Base-by-base conservation (phyloP, 2,888 invertebrate genomes). In the Periphyllus acericola region DNA sequence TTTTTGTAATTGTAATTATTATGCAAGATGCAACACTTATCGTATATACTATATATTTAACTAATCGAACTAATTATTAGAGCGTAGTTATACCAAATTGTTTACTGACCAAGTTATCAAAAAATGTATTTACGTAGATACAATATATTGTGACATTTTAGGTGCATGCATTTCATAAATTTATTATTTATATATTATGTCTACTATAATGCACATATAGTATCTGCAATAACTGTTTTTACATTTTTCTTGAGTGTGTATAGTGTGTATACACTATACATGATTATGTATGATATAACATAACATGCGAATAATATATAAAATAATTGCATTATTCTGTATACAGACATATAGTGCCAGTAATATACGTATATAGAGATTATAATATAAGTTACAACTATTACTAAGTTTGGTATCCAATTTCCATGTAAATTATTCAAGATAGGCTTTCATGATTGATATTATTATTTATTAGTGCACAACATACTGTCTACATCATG, bases 361-460 rank as follows among this genome's bases (percentile, higher is more conserved):
- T 52, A 60, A 25, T 21, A 55, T 55, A 66, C 25, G 8, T 25
- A 66, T 66, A 36, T 6, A 36, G 36, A 66, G 3, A 25, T 25
- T 66, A 66, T 3, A 19, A 17, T 66, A 21, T 25, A 8, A 4
- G 21, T 66, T 60, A 60, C 21, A 66, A 66, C 60, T 66, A 66
- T 66, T 14, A 9, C n/a, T 55, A 55, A 66, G n/a, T 66, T 66
- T 52, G 46, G n/a, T 46, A 76, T n/a, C 52, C 29, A 76, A 76
- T 76, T 76, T 40, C 52, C 29, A 1, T 75, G 46, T 75, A 75
- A 46, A 46, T 46, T 75, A 52, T 52, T n/a, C 46, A 17, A 76
- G 76, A 76, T n/a, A 66, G n/a, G n/a, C 40, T 76, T 76, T 76
- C 17, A 52, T 14, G 75, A 46, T 21, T 55, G 55, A 76, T 76